phyloP scores from a whole-genome alignment of 2,113 vertebrate genomes.

The Ciconia stormi region DNA sequence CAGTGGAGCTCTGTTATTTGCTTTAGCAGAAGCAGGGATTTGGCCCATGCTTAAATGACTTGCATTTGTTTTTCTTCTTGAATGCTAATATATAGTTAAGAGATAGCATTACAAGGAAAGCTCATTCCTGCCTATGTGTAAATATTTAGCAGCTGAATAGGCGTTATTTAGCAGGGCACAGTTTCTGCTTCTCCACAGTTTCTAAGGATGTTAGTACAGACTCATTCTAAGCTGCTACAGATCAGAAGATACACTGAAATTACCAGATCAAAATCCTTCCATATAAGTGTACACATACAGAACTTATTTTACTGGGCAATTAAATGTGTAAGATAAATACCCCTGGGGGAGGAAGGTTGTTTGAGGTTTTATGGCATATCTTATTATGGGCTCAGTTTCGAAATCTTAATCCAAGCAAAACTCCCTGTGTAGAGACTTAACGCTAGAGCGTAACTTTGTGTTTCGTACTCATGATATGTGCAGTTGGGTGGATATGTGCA shows the following conservation, averaged over 20 bases:
- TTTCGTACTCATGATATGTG: neutral
- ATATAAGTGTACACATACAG: conserved; percentile 1
- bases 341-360: conserved; percentile 43
- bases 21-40: conserved; percentile 2
- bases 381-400: conserved; percentile 57
- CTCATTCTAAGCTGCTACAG: conserved; percentile 23
- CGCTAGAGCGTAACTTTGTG: neutral
- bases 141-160: conserved; percentile 43
- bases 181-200: conserved; percentile 15
- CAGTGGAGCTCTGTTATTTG: neutral
- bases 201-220: neutral
- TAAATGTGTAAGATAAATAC: conserved; percentile 59
- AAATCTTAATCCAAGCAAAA: conserved; percentile 64
- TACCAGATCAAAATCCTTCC: conserved; percentile 38
- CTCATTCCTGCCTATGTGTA: neutral
- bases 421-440: neutral
- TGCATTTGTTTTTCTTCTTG: conserved; percentile 38
- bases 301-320: conserved; percentile 62
- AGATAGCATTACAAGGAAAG: conserved; percentile 15
- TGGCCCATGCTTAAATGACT: conserved; percentile 26
- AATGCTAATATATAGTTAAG: conserved; percentile 5
- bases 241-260: conserved; percentile 31
- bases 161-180: neutral
- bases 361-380: conserved; percentile 53
- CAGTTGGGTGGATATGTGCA: neutral